Evolutionary conservation across 2,113 vertebrate species (phyloP).

Genomic region (Pitta sordida): DNA sequence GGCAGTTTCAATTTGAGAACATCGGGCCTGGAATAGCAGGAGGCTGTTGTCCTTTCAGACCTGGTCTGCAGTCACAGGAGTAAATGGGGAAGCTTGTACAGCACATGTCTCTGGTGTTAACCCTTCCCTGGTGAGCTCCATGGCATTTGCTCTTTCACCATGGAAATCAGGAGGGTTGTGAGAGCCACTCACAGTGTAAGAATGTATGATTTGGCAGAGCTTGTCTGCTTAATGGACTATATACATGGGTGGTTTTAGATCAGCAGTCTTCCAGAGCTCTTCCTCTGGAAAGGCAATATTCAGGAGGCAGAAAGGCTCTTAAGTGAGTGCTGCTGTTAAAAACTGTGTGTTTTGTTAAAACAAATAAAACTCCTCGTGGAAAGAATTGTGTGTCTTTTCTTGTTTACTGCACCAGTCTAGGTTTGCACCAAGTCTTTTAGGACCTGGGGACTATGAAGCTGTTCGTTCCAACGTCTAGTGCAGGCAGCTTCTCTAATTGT

Average conservation of each 20-base stretch:
- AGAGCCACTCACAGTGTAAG: not conserved
- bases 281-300: not conserved
- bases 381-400: not conserved
- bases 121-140: not conserved
- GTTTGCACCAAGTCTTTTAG: not conserved
- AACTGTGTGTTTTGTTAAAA: not conserved
- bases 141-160: not conserved
- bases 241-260: not conserved
- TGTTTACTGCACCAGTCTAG: not conserved
- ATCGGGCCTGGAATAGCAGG: not conserved
- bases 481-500: not conserved
- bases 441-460: not conserved
- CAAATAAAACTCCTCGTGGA: constrained; percentile 31
- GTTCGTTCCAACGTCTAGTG: not conserved
- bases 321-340: not conserved
- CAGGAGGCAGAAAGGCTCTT: not conserved
- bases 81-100: not conserved
- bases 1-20: constrained; percentile 17
- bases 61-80: not conserved
- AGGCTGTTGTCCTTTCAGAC: not conserved
- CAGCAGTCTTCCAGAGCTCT: not conserved
- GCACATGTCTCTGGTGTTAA: not conserved
- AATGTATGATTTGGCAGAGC: not conserved
- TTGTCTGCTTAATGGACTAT: not conserved
- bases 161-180: not conserved